phyloP scores from a whole-genome alignment of 35 echinoderm and acorn worm genomes.

The Ophiothrix spiculata region DNA sequence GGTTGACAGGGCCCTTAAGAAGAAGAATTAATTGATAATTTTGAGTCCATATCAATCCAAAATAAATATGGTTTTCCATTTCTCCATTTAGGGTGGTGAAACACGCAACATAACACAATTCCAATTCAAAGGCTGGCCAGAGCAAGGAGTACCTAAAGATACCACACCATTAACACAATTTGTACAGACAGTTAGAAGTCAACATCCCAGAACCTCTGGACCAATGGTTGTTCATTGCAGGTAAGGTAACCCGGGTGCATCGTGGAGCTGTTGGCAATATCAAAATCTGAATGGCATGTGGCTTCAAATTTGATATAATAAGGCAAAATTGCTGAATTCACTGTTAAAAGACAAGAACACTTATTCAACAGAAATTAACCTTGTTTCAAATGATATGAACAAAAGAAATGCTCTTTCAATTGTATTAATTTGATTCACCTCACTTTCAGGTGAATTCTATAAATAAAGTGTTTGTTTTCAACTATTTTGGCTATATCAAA shows the following conservation, averaged over 20 bases:
- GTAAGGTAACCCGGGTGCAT: no score
- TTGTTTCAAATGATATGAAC: not conserved
- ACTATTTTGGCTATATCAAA: no score
- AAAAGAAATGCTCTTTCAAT: not conserved
- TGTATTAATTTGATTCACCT: not conserved
- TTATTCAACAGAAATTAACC: no score
- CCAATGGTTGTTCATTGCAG: conserved; percentile 51
- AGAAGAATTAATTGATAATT: not conserved
- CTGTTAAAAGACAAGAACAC: no score
- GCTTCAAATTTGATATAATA: no score
- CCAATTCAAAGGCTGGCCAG: conserved; percentile 44
- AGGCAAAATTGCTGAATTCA: no score
- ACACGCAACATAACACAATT: conserved; percentile 29
- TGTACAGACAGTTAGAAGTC: not conserved
- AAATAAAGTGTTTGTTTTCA: not conserved
- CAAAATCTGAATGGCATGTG: no score
- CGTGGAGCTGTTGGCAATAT: no score
- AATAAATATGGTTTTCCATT: not conserved
- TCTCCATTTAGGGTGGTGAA: conserved; percentile 28
- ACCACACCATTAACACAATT: conserved; percentile 23
- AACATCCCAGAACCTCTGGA: not conserved
- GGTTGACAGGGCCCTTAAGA: no score
- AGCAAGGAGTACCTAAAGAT: conserved; percentile 30
- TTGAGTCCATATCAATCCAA: not conserved
- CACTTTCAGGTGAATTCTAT: not conserved